Percentiles rank a stretch among this genome's conserved stretches.
Conservation (phyloP, 2,888 invertebrate genomes). For the Drosophila multiciliata region DNA sequence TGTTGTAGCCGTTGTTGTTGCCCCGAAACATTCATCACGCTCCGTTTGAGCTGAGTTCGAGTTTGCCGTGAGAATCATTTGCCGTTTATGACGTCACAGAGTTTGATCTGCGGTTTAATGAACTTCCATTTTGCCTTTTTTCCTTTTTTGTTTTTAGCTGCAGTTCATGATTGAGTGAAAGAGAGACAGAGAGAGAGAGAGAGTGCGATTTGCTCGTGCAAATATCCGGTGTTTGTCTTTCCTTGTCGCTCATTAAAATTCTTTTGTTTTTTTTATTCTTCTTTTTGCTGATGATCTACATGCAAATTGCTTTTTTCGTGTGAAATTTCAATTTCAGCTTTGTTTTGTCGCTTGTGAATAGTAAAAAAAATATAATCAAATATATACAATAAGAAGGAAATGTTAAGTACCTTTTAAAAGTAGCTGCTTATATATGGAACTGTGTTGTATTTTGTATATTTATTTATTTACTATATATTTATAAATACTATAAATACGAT, state of each 20-base stretch:
- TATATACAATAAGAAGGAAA: background rate
- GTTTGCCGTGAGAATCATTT: conserved; percentile 53
- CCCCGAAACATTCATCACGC: conserved; percentile 73
- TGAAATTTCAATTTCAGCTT: conserved; percentile 25
- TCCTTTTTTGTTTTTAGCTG: conserved; percentile 13
- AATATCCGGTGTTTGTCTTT: conserved; percentile 38
- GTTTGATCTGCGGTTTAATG: conserved; percentile 66
- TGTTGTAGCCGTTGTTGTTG: conserved; percentile 40
- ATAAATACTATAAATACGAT: background rate
- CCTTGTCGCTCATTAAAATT: conserved; percentile 22
- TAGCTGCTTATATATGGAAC: background rate
- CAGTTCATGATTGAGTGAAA: conserved; percentile 10
- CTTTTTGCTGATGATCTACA: conserved; percentile 14
- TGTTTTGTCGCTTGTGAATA: background rate
- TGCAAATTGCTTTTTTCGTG: conserved; percentile 33
- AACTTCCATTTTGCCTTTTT: conserved; percentile 41
- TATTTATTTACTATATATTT: background rate
- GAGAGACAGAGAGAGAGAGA: background rate
- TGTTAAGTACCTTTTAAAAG: background rate
- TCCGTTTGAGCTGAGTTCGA: conserved; percentile 56
- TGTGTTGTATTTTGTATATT: background rate
- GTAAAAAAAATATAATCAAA: background rate
- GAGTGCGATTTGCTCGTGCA: conserved; percentile 2
- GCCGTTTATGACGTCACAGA: conserved; percentile 66
- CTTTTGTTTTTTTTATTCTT: conserved; percentile 9